Base-by-base conservation (phyloP, 2,797 vertebrate genomes). In the Mustela erminea region DNA sequence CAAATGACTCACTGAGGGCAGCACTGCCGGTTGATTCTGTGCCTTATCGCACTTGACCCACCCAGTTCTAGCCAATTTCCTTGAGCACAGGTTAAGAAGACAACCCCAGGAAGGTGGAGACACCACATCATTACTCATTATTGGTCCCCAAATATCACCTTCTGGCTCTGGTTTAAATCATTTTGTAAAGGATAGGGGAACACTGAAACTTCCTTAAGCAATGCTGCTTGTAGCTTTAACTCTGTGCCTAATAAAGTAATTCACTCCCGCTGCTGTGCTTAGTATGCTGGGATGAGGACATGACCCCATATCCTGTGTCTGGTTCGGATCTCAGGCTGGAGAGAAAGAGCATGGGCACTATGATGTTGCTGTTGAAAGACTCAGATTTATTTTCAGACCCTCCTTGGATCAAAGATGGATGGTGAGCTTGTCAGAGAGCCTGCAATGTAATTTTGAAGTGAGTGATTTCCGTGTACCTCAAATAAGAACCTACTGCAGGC, bases 351-450 rank as follows among this genome's bases (percentile, higher is more conserved):
- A 82, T 81, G 75, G 80, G 58, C 0, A 12, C 74, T 94, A 84
- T 38, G 84, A 87, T 94, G 56, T 43, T 87, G 64, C 93, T 86
- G 35, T 93, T 70, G 81, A 94, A 54, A 97, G 93, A 94, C 80
- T 92, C 90, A 32, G 23, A 95, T 97, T 98, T 90, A 27, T 87
- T 85, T 81, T 75, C 91, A 97, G 95, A 62, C 72, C 18, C 13
- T 32, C 58, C 18, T 87, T 94, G 85, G 32, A 86, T 66, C 23
- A 97, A 96, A 90, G 49, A 86, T 38, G 29, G 72, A 32, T 70
- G 93, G 64, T 80, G 27, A 81, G 95, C 94, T 85, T 92, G 93
- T 97, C 87, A 82, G 41, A 90, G 95, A 85, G 70, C 12, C 81
- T 78, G 56, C 60, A 72, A 75, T 68, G 32, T 92, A 95, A 96